Evolutionary conservation across 2,797 vertebrate species (phyloP), one percentile per base, ranked within the genome.

Genomic region (Halcyon leucocephala): DNA sequence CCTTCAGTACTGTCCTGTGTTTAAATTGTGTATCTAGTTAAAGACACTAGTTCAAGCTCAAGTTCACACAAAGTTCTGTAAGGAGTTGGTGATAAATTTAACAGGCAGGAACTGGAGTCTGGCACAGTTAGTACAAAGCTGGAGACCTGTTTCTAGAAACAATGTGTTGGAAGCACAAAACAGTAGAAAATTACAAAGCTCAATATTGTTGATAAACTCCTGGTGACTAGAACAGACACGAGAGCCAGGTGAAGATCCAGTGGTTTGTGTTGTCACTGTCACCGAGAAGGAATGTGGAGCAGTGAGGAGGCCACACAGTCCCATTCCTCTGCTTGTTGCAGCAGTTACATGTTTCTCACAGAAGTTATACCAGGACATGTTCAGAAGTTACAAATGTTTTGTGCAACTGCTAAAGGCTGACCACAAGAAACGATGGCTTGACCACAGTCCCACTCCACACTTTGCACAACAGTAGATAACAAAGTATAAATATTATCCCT

Each of bases 1-100:
- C 9, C 54, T 44, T n/a, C 14, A 9, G 17, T 57, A 12, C 25
- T 69, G 4, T 21, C 17, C 22, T 14, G 0, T 25, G 4, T 58
- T 79, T 76, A 29, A 90, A 54, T 66, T 24, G 18, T 24, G 15
- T 14, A 5, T 41, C 7, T 6, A 72, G 42, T 12, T 61, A 58
- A 61, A 66, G 57, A 22, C 2, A n/a, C 2, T 14, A 20, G n/a
- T 9, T 72, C 55, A 57, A 81, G 41, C 17, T 70, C 1, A 1
- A 31, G 8, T 8, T 81, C 22, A 65, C 31, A 51, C 35, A 4
- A 35, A 52, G 17, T 35, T 57, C 17, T 64, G 12, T 2, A 48
- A 42, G 31, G 67, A 74, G 15, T 31, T 58, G 18, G 19, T 79
- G 35, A 21, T 28, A 54, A 71, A 44, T 25, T 13, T 28, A 33